Conservation (phyloP, 1,140 invertebrate genomes). For the Zeugodacus cucurbitae region DNA sequence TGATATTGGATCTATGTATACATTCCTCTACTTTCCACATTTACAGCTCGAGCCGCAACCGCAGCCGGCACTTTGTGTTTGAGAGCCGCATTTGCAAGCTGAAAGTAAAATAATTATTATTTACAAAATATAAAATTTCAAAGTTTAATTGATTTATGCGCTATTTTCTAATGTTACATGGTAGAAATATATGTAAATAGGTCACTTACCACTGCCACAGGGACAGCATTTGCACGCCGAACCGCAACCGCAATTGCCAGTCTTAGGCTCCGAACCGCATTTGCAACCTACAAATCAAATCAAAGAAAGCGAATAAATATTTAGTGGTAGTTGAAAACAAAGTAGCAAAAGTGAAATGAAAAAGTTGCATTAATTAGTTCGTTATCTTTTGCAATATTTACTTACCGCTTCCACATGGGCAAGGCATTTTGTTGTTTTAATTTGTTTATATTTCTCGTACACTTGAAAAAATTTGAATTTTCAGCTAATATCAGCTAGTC, state of each 20-base stretch:
- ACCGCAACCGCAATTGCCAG: conserved; percentile 54
- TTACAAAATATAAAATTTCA: neutral
- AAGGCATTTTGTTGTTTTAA: conserved; percentile 30
- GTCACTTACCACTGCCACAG: conserved; percentile 45
- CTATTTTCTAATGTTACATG: no score
- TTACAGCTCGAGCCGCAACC: conserved; percentile 21
- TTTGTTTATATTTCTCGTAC: neutral
- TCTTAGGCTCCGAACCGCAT: conserved; percentile 57
- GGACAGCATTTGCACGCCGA: conserved; percentile 55
- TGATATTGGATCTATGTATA: neutral
- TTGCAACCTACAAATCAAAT: conserved; percentile 54
- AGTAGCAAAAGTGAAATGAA: neutral
- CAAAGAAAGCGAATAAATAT: neutral
- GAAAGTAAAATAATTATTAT: neutral
- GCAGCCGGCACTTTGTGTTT: neutral
- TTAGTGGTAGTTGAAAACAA: neutral
- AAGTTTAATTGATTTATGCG: neutral
- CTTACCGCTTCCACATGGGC: conserved; percentile 36
- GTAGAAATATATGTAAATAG: neutral
- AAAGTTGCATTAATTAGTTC: neutral
- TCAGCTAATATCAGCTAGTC: neutral
- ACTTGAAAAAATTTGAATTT: neutral
- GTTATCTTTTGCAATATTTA: neutral
- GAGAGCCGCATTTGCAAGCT: conserved; percentile 15
- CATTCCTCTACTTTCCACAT: neutral